These are phyloP conservation scores for Platerodrilus igneus DNA, from an alignment of 2,888 invertebrate genomes.

Conservation along the genomic window DNA sequence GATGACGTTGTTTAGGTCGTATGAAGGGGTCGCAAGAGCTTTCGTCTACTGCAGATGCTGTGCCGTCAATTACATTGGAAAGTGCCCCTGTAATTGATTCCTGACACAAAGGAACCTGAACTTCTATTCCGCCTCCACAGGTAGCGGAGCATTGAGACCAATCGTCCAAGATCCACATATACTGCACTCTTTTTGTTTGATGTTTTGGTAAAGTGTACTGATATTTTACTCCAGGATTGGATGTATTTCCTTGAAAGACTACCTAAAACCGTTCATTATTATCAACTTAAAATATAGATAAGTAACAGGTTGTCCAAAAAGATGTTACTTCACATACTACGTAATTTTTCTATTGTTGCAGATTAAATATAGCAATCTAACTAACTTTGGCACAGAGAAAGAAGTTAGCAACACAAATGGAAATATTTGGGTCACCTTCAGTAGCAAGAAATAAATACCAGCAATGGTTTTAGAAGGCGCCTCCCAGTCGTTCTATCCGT, in stretches of 20 bases:
- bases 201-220: conserved; percentile 74
- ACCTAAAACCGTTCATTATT: no score
- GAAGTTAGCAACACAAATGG: no score
- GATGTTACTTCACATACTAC: no score
- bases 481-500: no score
- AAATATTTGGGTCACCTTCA: no score
- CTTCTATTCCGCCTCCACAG: conserved; percentile 73
- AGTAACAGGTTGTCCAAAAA: no score
- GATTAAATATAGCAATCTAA: no score
- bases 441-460: no score
- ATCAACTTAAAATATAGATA: no score
- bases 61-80: conserved; percentile 47
- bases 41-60: conserved; percentile 43
- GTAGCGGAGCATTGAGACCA: conserved; percentile 76
- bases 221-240: conserved; percentile 77
- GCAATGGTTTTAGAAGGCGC: no score
- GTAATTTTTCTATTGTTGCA: no score
- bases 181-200: conserved; percentile 56
- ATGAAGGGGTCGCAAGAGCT: conserved; percentile 43
- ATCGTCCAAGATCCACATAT: conserved; percentile 71
- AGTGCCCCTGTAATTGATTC: conserved; percentile 43
- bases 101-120: conserved; percentile 52
- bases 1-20: conserved; percentile 57
- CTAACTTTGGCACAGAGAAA: no score
- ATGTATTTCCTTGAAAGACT: conserved; percentile 66